A percentile compares a stretch with the other conserved stretches of the same genome.
These are phyloP conservation scores for Phrynosoma blainvillii DNA, from an alignment of 2,113 vertebrate species.

Conservation along the genomic window DNA sequence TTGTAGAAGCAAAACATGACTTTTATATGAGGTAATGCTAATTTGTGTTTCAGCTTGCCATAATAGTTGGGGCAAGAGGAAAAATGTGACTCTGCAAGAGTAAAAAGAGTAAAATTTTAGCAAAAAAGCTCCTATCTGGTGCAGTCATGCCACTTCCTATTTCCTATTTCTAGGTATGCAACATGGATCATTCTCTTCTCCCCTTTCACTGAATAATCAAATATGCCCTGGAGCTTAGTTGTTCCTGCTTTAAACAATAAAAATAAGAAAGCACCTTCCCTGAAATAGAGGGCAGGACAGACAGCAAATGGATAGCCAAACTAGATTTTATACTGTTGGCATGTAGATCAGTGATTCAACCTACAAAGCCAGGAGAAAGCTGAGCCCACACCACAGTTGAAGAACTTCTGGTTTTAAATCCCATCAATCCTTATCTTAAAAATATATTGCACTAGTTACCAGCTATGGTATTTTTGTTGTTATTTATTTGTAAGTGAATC, in stretches of 20 bases:
- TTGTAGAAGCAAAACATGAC: background rate
- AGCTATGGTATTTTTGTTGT: background rate
- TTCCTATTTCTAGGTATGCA: background rate
- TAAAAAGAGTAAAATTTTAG: background rate
- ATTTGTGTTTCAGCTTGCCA: background rate
- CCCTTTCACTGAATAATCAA: background rate
- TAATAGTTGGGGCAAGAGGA: background rate
- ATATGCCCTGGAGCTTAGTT: background rate
- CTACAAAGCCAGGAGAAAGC: too few relatives aligned
- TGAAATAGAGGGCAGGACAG: background rate
- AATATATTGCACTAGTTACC: constrained; percentile 45
- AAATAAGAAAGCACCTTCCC: background rate
- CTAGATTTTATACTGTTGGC: too few relatives aligned
- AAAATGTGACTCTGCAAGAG: too few relatives aligned
- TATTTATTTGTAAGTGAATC: too few relatives aligned
- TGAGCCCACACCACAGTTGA: too few relatives aligned
- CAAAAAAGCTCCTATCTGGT: background rate
- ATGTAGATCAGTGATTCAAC: too few relatives aligned
- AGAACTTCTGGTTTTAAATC: too few relatives aligned
- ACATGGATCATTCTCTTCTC: background rate
- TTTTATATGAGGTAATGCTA: background rate
- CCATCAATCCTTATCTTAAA: background rate
- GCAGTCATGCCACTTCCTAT: background rate
- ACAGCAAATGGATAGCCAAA: too few relatives aligned
- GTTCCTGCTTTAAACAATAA: background rate